Conservation (phyloP, 2,113 vertebrate genomes). For the Haemorhous mexicanus region DNA sequence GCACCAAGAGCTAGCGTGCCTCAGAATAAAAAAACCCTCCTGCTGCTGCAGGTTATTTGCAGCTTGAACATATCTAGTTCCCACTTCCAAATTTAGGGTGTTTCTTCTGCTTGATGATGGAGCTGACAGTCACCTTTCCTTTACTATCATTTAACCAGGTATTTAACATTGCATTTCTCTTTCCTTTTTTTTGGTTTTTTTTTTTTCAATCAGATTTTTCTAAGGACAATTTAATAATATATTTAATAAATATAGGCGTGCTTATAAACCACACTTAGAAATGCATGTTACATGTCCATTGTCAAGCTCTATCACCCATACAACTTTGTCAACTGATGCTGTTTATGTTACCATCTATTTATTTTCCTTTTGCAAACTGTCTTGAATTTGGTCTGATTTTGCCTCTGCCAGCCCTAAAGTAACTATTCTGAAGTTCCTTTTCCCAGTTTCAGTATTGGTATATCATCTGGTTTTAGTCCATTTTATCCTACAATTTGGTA, state of each 20-base stretch:
- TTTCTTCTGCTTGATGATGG: background rate
- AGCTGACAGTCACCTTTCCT: background rate
- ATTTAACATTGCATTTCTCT: background rate
- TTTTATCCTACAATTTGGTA: background rate
- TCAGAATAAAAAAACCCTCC: background rate
- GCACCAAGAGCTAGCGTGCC: background rate
- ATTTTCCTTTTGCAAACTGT: background rate
- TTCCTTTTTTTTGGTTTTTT: background rate
- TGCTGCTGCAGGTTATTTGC: constrained; percentile 30
- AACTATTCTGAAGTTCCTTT: background rate
- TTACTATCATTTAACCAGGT: background rate
- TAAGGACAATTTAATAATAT: background rate
- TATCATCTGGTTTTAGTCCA: background rate
- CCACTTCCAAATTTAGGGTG: constrained; percentile 33
- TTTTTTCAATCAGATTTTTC: background rate
- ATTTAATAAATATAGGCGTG: background rate
- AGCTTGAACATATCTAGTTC: constrained; percentile 31
- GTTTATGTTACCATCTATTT: background rate
- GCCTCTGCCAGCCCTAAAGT: background rate
- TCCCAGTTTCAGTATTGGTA: background rate
- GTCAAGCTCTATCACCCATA: background rate
- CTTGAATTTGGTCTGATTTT: background rate
- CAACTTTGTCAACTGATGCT: background rate
- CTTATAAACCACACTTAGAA: background rate
- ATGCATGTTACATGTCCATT: background rate